Conservation (phyloP, 37 sponge, comb jelly and placozoan genomes). For the Crambe crambe region DNA sequence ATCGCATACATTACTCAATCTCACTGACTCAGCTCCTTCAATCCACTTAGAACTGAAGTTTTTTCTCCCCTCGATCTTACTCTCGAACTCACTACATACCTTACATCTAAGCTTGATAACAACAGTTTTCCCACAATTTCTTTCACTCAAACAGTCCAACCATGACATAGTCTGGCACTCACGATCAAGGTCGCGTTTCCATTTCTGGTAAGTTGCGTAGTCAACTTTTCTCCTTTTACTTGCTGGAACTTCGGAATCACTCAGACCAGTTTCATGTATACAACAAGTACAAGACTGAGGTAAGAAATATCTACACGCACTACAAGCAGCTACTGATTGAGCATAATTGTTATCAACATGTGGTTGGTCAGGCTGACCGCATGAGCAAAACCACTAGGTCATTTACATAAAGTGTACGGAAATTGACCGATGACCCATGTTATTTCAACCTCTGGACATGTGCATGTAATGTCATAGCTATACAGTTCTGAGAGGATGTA, state of each 20-base stretch:
- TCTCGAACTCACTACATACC: slow-evolving; percentile 42
- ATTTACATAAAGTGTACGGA: too few relatives aligned
- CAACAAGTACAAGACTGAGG: too few relatives aligned
- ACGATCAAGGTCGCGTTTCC: slow-evolving; percentile 58
- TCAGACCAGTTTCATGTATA: background rate
- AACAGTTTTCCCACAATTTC: slow-evolving; percentile 1
- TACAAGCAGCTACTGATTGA: too few relatives aligned
- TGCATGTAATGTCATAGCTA: too few relatives aligned
- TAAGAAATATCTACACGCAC: too few relatives aligned
- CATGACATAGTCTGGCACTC: slow-evolving; percentile 63
- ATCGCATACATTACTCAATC: slow-evolving; percentile 68
- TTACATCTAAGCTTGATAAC: too few relatives aligned
- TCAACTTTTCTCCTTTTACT: slow-evolving; percentile 14
- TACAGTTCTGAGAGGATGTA: too few relatives aligned
- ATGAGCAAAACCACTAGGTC: too few relatives aligned
- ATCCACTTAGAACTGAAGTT: slow-evolving; percentile 69
- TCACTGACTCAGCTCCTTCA: slow-evolving; percentile 59
- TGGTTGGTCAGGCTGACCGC: too few relatives aligned
- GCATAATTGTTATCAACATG: too few relatives aligned
- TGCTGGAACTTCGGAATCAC: background rate
- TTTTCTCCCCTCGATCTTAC: slow-evolving; percentile 20
- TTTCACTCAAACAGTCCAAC: slow-evolving; percentile 47
- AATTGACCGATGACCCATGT: too few relatives aligned
- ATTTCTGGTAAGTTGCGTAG: slow-evolving; percentile 50
- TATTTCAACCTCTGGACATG: too few relatives aligned